Evolutionary conservation across 2,797 vertebrate species (phyloP).

Genomic region (Dryobates pubescens): DNA sequence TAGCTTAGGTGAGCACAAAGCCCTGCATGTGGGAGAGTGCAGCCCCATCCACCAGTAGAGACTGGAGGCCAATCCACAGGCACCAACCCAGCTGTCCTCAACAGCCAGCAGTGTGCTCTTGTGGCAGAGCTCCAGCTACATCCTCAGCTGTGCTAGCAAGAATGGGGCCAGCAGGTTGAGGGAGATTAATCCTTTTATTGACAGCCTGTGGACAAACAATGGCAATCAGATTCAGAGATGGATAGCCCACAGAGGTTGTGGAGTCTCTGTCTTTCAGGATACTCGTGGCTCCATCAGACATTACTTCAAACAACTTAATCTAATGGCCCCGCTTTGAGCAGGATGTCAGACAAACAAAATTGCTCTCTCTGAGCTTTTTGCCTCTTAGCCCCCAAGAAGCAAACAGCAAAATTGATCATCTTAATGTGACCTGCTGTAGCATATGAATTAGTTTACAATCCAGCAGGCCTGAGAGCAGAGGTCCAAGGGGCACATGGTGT

Average conservation of each 20-base stretch:
- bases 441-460: neutral
- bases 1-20: rapidly evolving
- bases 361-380: neutral
- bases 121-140: neutral
- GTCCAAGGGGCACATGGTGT: neutral
- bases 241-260: neutral
- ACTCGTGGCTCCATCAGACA: neutral
- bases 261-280: neutral
- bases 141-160: neutral
- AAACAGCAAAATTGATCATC: neutral
- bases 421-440: neutral
- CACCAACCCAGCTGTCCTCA: neutral
- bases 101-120: neutral
- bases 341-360: neutral
- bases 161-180: too few species aligned
- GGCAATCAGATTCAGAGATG: neutral
- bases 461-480: neutral
- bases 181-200: neutral
- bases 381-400: neutral
- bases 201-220: neutral
- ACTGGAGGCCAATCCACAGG: neutral
- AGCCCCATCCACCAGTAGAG: neutral
- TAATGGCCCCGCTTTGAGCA: neutral
- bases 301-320: neutral
- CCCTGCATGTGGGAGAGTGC: rapidly evolving